Evolutionary conservation across 2,113 vertebrate species (phyloP).

Genomic region (Zootoca vivipara): DNA sequence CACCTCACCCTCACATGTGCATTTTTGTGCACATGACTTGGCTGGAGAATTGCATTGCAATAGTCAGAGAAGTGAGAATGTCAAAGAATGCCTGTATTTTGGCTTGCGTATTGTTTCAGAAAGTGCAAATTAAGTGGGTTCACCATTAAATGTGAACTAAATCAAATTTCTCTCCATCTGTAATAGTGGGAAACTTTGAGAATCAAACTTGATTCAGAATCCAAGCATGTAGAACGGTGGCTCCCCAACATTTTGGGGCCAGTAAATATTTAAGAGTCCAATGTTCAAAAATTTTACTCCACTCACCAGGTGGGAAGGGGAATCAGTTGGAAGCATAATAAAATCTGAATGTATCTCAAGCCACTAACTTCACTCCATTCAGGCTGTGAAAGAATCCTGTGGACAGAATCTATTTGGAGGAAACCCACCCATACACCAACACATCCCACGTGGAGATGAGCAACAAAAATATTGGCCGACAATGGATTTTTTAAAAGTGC

Average conservation of each 20-base stretch:
- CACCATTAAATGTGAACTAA: too few species aligned
- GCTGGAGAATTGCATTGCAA: too few species aligned
- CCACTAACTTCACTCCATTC: background rate
- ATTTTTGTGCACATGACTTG: too few species aligned
- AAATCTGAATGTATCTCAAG: background rate
- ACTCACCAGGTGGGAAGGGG: background rate
- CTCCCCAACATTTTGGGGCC: background rate
- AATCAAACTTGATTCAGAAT: too few species aligned
- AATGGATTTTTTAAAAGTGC: conserved; percentile 17
- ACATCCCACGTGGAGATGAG: conserved; percentile 23
- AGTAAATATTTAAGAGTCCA: background rate
- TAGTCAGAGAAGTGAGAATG: too few species aligned
- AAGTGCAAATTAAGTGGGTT: too few species aligned
- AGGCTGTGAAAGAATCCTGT: conserved; percentile 25
- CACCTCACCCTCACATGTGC: too few species aligned
- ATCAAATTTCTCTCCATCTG: too few species aligned
- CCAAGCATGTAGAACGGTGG: too few species aligned
- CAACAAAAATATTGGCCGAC: conserved; percentile 50
- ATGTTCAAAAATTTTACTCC: background rate
- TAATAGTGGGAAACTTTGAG: too few species aligned
- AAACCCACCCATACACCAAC: background rate
- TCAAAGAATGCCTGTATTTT: too few species aligned
- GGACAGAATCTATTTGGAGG: conserved; percentile 7
- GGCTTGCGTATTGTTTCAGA: too few species aligned
- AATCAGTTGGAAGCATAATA: background rate